Evolutionary conservation across 2,113 vertebrate genomes (phyloP), one percentile per base, ranked within the genome.

Genomic region (Heteronetta atricapilla): DNA sequence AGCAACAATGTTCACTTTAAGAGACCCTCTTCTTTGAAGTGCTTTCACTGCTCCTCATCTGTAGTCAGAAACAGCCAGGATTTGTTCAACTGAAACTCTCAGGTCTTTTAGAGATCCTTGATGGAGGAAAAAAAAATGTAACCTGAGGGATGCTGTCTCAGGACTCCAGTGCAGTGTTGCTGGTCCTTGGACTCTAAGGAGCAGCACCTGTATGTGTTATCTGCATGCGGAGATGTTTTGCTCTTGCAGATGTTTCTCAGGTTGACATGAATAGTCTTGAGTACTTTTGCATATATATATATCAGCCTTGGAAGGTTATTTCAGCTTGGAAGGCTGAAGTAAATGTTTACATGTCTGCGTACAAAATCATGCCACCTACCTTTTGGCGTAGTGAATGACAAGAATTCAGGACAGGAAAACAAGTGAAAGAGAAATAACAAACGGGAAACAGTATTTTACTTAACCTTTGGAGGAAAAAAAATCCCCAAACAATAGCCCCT

Each of bases 1-100:
- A 89, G 25, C 60, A 90, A 75, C 63, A 74, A 12, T 85, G 84
- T 70, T 93, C 84, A n/a, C 77, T 96, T 94, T 67, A 87, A 94
- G 86, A 31, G 94, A 36, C 63, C 13, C 80, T 81, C 33, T 82
- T 81, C 89, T 95, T 80, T 89, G 83, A 89, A 69, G 78, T 85
- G 82, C 66, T 92, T 86, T 90, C 69, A 63, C 72, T 78, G 82
- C 60, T 88, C 34, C 48, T 84, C 63, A 21, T 53, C 86, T 82
- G 29, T 53, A 66, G 63, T 85, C 75, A 85, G 66, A 85, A 94
- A 20, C 36, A 82, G 40, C 7, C 50, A 40, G 36, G 59, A 44
- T 66, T 94, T 92, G 79, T 46, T 96, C 58, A 62, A 11, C 77
- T 89, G 70, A 72, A 80, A 69, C 84, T 87, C 69, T 76, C 60